Base-by-base conservation (phyloP, 2,888 invertebrate species). In the Flexamia atlantica region DNA sequence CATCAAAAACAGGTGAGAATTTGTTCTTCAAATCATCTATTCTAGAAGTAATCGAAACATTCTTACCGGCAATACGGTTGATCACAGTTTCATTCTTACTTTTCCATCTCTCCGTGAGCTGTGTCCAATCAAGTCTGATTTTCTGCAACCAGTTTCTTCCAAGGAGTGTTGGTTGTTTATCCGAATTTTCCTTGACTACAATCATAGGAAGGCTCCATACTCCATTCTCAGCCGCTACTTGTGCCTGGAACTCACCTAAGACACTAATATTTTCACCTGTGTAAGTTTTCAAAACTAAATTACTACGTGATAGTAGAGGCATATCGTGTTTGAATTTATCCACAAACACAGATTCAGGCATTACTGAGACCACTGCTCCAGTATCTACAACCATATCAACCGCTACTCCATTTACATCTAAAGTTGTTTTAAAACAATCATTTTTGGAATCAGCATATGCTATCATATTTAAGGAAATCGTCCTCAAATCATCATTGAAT, bases 121-220 rank as follows among this genome's bases (percentile, higher is more conserved):
- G 36, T 9, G n/a, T 42, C 72, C 72, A 72, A 42, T 72, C 42
- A 5, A 72, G 32, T 23, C 30, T 12, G 4, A 68, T 68, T 68
- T 30, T 32, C 68, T 68, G 30, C 30, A 68, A 17, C 68, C 68
- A 68, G 30, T 68, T 68, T 30, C 68, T 30, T 32, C 68, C 68
- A 30, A 68, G 10, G 10, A 68, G 32, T 68, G 68, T 32, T 17
- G 68, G 68, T 32, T 68, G 68, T 14, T 30, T 12, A 53, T 17
- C 23, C 23, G 5, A 5, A 32, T 17, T n/a, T 32, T 68, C 30
- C 2, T 30, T 30, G 7, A 68, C 68, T 1, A 68, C 68, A 30
- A 68, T 68, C 30, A n/a, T n/a, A n/a, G 68, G 53, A 5, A 53
- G 14, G 23, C n/a, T 3, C 12, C 14, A 17, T 5, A 3, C 12